phyloP scores from a whole-genome alignment of 2,888 invertebrate genomes.

The Drosophila rellima region DNA sequence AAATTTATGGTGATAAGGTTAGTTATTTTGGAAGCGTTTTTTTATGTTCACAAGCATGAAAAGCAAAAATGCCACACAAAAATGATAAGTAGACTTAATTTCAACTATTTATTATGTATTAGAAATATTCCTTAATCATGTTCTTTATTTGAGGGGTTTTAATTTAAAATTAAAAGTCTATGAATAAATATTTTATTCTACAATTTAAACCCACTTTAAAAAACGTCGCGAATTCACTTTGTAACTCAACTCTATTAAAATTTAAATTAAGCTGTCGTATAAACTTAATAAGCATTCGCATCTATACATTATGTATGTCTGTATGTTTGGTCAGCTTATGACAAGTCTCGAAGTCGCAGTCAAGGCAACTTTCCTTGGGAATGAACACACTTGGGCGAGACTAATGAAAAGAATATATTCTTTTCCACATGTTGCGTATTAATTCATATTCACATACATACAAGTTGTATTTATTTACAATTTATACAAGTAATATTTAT shows the following conservation, averaged over 20 bases:
- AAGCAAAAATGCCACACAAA: too few species aligned
- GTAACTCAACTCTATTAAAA: background rate
- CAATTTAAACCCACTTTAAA: too few species aligned
- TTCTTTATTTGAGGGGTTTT: too few species aligned
- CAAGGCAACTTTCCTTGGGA: background rate
- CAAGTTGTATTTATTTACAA: background rate
- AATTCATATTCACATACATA: background rate
- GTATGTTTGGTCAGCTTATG: background rate
- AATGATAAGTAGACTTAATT: too few species aligned
- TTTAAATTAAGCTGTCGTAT: background rate
- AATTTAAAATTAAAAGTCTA: too few species aligned
- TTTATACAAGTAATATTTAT: background rate
- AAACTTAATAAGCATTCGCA: background rate
- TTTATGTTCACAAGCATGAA: too few species aligned
- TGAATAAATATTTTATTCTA: too few species aligned
- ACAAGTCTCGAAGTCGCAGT: background rate
- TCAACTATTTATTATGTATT: too few species aligned
- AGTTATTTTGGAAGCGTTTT: too few species aligned
- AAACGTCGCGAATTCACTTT: background rate
- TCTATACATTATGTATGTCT: background rate
- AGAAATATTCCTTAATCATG: too few species aligned
- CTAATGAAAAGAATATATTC: background rate
- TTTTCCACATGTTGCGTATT: background rate
- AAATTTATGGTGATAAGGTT: too few species aligned
- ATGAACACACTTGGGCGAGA: constrained; percentile 2